These are phyloP conservation scores for Nothoprocta pentlandii DNA, from an alignment of 2,113 vertebrate species.

Conservation along the genomic window DNA sequence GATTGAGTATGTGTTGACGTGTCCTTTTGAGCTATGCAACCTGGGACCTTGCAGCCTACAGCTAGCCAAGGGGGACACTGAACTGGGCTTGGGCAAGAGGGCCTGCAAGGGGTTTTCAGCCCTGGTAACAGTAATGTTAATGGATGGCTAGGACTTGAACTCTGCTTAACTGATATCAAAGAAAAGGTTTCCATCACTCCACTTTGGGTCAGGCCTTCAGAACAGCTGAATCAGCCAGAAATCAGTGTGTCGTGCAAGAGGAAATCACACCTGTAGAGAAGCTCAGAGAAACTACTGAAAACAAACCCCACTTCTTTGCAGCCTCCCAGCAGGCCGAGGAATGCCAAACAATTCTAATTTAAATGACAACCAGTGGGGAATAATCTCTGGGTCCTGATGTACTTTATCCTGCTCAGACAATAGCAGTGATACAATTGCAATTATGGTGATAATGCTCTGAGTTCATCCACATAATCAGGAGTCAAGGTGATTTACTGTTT, in stretches of 20 bases:
- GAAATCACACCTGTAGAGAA: background rate
- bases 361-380: background rate
- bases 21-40: background rate
- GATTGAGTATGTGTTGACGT: accelerated
- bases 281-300: accelerated
- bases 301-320: background rate
- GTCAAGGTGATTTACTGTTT: slow-evolving; percentile 63
- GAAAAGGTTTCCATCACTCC: accelerated
- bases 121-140: background rate
- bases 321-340: background rate
- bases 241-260: accelerated
- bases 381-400: slow-evolving; percentile 2
- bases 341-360: background rate
- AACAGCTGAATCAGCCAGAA: background rate
- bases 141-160: background rate
- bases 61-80: accelerated
- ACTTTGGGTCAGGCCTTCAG: background rate
- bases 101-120: background rate
- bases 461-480: slow-evolving; percentile 54
- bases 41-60: background rate
- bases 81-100: accelerated
- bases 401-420: background rate
- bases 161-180: accelerated
- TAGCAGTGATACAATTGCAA: background rate
- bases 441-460: slow-evolving; percentile 10